These are phyloP conservation scores for Lipotes vexillifer DNA, from an alignment of 2,113 vertebrate species.

Conservation along the genomic window DNA sequence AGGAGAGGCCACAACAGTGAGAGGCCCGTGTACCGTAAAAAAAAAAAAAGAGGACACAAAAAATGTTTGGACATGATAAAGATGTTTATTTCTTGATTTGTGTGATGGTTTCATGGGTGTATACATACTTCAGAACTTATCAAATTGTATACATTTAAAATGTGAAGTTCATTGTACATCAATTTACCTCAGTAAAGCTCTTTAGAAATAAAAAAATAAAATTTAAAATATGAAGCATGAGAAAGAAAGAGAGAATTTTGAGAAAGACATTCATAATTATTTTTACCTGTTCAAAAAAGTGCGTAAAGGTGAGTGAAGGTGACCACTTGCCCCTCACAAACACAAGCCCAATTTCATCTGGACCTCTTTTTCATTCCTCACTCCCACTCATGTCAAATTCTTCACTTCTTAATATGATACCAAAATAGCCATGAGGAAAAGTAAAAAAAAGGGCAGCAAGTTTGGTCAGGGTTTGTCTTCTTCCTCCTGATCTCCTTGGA, in stretches of 20 bases:
- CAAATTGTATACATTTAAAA: not conserved
- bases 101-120: not conserved
- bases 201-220: not conserved
- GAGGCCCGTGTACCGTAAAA: too few species aligned
- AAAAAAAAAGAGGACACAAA: not conserved
- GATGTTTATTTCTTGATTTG: not conserved
- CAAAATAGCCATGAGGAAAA: not conserved
- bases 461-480: not conserved
- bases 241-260: not conserved
- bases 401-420: not conserved
- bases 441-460: not conserved
- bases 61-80: not conserved
- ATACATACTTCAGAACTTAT: not conserved
- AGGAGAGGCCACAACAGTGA: too few species aligned
- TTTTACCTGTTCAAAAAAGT: not conserved
- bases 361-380: not conserved
- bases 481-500: not conserved
- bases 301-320: not conserved
- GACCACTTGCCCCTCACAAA: not conserved
- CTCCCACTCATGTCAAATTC: not conserved
- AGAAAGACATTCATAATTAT: not conserved
- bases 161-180: not conserved
- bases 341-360: not conserved
- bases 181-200: not conserved
- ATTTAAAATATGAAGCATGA: not conserved